Evolutionary conservation across 2,113 vertebrate species (phyloP), one percentile per base, ranked within the genome.

Genomic region (Anhinga rufa): DNA sequence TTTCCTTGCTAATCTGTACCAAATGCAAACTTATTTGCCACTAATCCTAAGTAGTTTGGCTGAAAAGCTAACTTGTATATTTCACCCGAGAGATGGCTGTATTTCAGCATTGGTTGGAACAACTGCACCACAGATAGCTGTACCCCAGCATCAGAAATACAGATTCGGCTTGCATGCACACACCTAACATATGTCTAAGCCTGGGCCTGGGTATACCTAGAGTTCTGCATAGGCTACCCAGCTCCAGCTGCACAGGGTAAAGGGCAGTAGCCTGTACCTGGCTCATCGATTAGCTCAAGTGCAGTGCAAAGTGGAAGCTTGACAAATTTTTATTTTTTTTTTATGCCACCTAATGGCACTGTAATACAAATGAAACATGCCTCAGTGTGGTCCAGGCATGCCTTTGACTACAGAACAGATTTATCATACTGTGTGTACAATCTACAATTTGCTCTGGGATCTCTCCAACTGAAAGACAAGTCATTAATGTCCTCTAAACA

Each of bases 391-490:
- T 52, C 82, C 60, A 95, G 85, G 76, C 95, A 34, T 28, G 82
- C n/a, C 72, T 95, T 12, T 81, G 92, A 57, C 85, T 86, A 64
- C 76, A 88, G 60, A 95, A 60, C 10, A 68, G 64, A 48, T 92
- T 88, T 88, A 62, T 70, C 92, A 80, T 57, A n/a, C 82, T 32
- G 36, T 29, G 64, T 26, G 64, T 76, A 80, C 81, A 82, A 61
- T 44, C 90, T 65, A 74, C 5, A 12, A 25, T 79, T 92, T 94
- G 83, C 86, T 95, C 96, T 46, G 65, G 86, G 91, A 97, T 92
- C 78, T 94, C 87, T 92, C 58, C 0, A 6, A 92, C 38, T 69
- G 74, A 82, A 76, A 96, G 86, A 76, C 48, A 90, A 95, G 85
- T 86, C 87, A 86, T 92, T 95, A 82, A 80, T 0, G 6, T 77